Evolutionary conservation across 2,113 vertebrate genomes (phyloP).

Genomic region (Mirounga angustirostris): DNA sequence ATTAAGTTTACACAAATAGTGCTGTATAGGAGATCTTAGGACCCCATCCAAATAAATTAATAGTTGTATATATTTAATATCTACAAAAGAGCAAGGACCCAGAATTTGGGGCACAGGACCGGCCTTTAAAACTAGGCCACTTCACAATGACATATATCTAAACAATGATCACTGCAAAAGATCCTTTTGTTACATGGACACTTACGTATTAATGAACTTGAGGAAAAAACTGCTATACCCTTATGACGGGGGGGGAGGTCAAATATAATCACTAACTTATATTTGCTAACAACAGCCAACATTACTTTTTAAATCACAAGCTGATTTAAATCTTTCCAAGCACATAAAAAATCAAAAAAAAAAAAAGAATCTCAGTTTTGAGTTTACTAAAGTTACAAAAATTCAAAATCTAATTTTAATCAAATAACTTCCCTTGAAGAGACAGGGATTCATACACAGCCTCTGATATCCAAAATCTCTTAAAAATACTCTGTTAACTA

Average conservation of each 20-base stretch:
- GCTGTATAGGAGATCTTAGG: slow-evolving; percentile 3
- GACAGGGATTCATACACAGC: slow-evolving; percentile 24
- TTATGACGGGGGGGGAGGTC: background rate
- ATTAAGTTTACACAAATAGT: background rate
- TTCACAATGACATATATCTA: slow-evolving; percentile 43
- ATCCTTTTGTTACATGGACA: slow-evolving; percentile 34
- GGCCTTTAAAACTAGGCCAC: slow-evolving; percentile 49
- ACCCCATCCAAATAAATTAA: slow-evolving; percentile 1
- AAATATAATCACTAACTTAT: slow-evolving; percentile 37
- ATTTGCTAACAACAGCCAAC: slow-evolving; percentile 44
- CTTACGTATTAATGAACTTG: background rate
- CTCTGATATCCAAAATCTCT: slow-evolving; percentile 36
- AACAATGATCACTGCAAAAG: slow-evolving; percentile 26
- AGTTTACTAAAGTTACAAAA: slow-evolving; percentile 35
- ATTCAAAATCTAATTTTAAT: slow-evolving; percentile 55
- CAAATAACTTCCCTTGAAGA: slow-evolving; percentile 49
- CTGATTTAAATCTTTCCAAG: slow-evolving; percentile 55
- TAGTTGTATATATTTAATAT: background rate
- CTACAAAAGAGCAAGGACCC: slow-evolving; percentile 20
- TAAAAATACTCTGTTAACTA: slow-evolving; percentile 45
- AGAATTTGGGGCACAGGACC: slow-evolving; percentile 6
- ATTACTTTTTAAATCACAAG: slow-evolving; percentile 42
- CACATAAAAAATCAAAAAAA: slow-evolving; percentile 9
- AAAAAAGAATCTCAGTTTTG: slow-evolving; percentile 47
- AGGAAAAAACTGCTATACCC: background rate